Evolutionary conservation across 2,113 vertebrate genomes (phyloP), one percentile per base, ranked within the genome.

Genomic region (Myrmecophaga tridactyla): DNA sequence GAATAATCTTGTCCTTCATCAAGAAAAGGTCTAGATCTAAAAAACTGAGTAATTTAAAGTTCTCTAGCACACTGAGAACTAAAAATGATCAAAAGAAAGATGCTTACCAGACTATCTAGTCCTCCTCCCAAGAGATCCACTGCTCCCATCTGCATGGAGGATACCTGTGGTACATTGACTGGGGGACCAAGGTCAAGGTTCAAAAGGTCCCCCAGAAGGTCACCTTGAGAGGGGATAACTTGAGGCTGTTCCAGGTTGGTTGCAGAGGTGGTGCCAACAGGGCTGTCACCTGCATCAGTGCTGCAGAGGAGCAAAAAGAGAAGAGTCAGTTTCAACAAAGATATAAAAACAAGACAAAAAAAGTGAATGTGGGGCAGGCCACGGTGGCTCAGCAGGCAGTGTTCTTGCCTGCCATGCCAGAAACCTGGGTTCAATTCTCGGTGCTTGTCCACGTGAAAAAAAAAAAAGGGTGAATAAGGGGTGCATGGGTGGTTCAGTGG

Each of bases 121-220:
- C 99, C 99, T 95, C 99, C 99, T 95, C 99, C 99, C 77, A 99
- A 98, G 70, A 99, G 99, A 96, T 99, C 99, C 96, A 99, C 99
- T 0, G 99, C 99, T 34, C 99, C 99, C 99, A 99, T 99, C 98
- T 99, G 99, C 98, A 99, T 99, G 96, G 98, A 98, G 65, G 99
- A 99, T 48, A 99, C 99, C 93, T 99, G 99, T 17, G 99, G 99
- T 72, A 99, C 99, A 13, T 99, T 99, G 97, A 99, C 99, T 0
- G 99, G 99, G 1, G 99, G 99, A 7, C 99, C 99, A 73, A 99
- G 98, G 96, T 99, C 99, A 96, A 99, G 99, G 98, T 99, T 99
- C 94, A 99, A 98, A 82, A 99, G 99, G 96, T 99, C 99, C 5
- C 99, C 99, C 72, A 99, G 98, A 65, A 99, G 99, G 97, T 99